These are phyloP conservation scores for Staurois parvus DNA, from an alignment of 2,797 vertebrate genomes.

Conservation along the genomic window DNA sequence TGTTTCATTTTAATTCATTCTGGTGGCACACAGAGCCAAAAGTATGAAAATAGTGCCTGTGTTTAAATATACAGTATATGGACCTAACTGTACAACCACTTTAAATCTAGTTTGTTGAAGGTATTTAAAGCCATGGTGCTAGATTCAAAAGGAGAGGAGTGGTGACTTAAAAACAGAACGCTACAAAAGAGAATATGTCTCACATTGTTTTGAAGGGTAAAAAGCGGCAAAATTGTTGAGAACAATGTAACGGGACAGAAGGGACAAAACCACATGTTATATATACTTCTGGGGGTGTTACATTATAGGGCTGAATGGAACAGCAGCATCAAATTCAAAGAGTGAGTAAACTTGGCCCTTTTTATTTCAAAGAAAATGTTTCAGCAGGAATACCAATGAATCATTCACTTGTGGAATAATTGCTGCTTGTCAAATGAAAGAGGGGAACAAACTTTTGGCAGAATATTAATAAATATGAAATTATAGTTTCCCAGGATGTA, in stretches of 20 bases:
- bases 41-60: too few species aligned
- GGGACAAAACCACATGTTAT: neutral
- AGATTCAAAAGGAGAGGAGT: too few species aligned
- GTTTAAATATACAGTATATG: too few species aligned
- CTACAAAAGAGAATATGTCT: neutral
- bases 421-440: neutral
- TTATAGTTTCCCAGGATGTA: neutral
- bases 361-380: constrained; percentile 30
- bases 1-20: too few species aligned
- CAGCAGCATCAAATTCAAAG: neutral
- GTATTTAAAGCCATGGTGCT: too few species aligned
- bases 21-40: too few species aligned
- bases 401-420: constrained; percentile 22
- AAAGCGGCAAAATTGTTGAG: too few species aligned
- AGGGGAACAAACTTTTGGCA: neutral
- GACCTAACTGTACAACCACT: too few species aligned
- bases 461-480: neutral
- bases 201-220: neutral
- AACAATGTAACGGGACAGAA: neutral
- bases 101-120: too few species aligned
- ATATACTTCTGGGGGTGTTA: neutral
- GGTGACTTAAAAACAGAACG: too few species aligned
- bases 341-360: constrained; percentile 27
- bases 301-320: neutral
- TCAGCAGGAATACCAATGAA: constrained; percentile 29